Evolutionary conservation across 2,113 vertebrate species (phyloP).

Genomic region (Psettodes erumei): DNA sequence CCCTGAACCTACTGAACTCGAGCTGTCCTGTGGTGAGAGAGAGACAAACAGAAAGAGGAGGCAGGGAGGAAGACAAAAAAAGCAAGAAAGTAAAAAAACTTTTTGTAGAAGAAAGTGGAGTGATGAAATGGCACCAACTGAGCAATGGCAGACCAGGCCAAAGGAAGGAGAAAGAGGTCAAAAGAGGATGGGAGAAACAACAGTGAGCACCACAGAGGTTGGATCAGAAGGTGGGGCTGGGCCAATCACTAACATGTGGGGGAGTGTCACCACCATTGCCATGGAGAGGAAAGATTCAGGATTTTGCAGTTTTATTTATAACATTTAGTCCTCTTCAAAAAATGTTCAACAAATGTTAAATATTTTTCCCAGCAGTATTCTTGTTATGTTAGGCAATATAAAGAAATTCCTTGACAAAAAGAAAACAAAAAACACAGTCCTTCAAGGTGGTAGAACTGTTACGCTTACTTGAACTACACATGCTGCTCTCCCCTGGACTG

Average conservation of each 20-base stretch:
- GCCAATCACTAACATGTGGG: constrained; percentile 39
- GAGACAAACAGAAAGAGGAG: neutral
- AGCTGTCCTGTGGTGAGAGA: constrained; percentile 86
- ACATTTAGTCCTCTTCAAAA: constrained; percentile 5
- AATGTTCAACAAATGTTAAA: neutral
- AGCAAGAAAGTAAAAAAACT: neutral
- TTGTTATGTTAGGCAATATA: neutral
- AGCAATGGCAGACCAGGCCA: constrained; percentile 13
- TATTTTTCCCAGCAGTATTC: neutral
- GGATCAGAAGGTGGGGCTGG: constrained; percentile 15
- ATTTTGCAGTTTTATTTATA: neutral
- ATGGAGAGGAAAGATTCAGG: constrained; percentile 56
- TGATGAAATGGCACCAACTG: constrained; percentile 37
- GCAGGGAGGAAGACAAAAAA: neutral
- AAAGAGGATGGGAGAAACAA: constrained; percentile 38
- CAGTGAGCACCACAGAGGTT: constrained; percentile 38
- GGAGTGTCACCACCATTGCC: constrained; percentile 27
- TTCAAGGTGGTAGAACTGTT: neutral
- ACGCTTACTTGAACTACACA: neutral
- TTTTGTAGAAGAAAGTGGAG: constrained; percentile 2
- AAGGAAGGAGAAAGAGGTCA: constrained; percentile 31
- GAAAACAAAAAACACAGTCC: neutral
- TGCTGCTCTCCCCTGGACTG: neutral
- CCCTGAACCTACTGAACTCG: constrained; percentile 91
- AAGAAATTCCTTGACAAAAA: neutral